Conservation (phyloP, 2,113 vertebrate species). For the Galeopterus variegatus region DNA sequence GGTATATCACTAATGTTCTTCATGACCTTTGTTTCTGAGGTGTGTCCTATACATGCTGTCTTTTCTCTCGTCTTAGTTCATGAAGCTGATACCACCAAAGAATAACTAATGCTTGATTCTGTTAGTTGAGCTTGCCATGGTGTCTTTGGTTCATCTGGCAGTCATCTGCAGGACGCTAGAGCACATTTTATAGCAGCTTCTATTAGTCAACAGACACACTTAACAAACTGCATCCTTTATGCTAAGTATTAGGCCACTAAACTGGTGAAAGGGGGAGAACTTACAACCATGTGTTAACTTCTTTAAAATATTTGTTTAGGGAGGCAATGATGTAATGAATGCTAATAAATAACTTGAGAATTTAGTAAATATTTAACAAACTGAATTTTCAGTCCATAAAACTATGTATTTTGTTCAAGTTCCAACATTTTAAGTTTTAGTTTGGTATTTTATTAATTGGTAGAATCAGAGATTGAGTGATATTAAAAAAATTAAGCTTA, state of each 20-base stretch:
- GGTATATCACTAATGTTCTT: conserved; percentile 36
- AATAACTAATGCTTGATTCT: conserved; percentile 51
- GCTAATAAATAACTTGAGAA: not conserved
- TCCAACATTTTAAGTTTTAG: conserved; percentile 15
- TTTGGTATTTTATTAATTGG: conserved; percentile 11
- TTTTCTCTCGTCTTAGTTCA: conserved; percentile 66
- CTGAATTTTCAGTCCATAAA: not conserved
- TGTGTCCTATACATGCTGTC: fast-evolving
- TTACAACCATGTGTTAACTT: conserved; percentile 59
- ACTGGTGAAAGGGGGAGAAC: conserved; percentile 67
- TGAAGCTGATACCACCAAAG: conserved; percentile 21
- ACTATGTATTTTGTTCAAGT: not conserved
- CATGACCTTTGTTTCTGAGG: conserved; percentile 64
- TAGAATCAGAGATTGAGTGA: not conserved
- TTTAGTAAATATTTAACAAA: conserved; percentile 33
- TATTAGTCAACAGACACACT: conserved; percentile 80
- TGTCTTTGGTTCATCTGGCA: conserved; percentile 76
- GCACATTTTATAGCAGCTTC: conserved; percentile 75
- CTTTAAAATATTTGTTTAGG: conserved; percentile 53
- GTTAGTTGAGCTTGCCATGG: conserved; percentile 52
- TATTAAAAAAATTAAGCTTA: not conserved
- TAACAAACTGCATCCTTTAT: conserved; percentile 79
- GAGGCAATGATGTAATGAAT: not conserved
- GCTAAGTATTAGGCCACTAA: conserved; percentile 69
- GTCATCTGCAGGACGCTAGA: conserved; percentile 74